A percentile compares a stretch with the other conserved stretches of the same genome.
Evolutionary conservation across 2,113 vertebrate genomes (phyloP).

Genomic region (Pluvialis apricaria): DNA sequence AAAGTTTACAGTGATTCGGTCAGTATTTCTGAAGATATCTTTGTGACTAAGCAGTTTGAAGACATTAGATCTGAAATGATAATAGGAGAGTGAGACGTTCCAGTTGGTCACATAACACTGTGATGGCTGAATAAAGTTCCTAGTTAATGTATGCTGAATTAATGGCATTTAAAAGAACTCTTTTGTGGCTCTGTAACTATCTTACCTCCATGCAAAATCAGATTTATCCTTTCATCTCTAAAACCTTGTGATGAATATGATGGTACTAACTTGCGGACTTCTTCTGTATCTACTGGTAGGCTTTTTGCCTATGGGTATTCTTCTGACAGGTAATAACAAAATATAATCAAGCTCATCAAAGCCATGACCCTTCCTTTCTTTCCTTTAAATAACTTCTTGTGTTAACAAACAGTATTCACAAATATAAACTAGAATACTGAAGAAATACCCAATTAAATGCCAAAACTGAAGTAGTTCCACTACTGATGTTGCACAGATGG

Average conservation of each 20-base stretch:
- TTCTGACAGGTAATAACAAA: conserved; percentile 30
- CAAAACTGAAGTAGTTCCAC: background rate
- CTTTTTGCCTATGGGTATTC: conserved; percentile 12
- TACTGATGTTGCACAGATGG: conserved; percentile 48
- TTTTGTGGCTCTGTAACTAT: background rate
- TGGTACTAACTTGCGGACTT: background rate
- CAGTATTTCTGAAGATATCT: background rate
- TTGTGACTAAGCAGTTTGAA: background rate
- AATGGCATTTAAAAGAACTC: background rate
- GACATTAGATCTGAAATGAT: background rate
- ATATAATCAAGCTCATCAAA: background rate
- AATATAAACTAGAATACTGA: conserved; percentile 42
- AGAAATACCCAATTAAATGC: conserved; percentile 66
- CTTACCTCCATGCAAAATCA: background rate
- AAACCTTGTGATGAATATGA: background rate
- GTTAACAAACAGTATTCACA: conserved; percentile 54
- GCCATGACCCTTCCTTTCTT: conserved; percentile 7
- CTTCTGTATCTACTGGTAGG: background rate
- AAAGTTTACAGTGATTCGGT: background rate
- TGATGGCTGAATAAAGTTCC: background rate
- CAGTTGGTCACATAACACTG: background rate
- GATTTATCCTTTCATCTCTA: background rate
- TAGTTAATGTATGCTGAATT: background rate
- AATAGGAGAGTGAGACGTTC: background rate
- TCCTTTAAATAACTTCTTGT: conserved; percentile 30